Base-by-base conservation (phyloP, 2,113 vertebrate species). In the Microtus richardsoni region DNA sequence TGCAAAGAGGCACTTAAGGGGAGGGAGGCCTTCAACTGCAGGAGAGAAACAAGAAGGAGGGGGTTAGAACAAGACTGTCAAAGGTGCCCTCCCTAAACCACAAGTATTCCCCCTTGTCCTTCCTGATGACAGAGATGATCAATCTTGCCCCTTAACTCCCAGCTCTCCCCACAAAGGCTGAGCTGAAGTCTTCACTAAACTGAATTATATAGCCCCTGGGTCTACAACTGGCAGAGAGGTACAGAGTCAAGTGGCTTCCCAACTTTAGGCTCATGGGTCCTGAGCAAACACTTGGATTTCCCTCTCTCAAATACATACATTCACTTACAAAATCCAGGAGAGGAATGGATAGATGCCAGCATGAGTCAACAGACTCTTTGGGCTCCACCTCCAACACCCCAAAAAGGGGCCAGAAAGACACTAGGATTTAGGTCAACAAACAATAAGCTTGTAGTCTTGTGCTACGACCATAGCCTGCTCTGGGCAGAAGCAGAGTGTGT, bases 1-100 rank as follows among this genome's bases (percentile, higher is more conserved):
- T 21, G 24, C 88, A 62, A 95, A 96, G 98, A 97, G 98, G 98
- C 98, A 97, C 98, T 98, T 96, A 88, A 64, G 96, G 96, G 95
- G 92, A 95, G 97, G 96, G 96, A 96, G 98, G 95, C 68, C 94
- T 98, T 98, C 98, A 97, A 98, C 98, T 99, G 97, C 49, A 98
- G 94, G 95, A 62, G 88, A 97, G 60, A 94, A 66, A 94, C 47
- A 4, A 88, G 84, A 96, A 82, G 52, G 7, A 22, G 3, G 1
- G 1, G 41, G 88, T 98, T 66, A 96, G 62, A 39, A 52, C 21
- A 58, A 84, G 71, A 62, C 82, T 26, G 33, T 10, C 12, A 2
- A 21, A 12, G 17, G 16, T 28, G 88, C 60, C 71, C 44, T 64
- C 75, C 54, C 64, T 58, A 62, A 39, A n/a, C 7, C 64, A 87